Evolutionary conservation across 2,888 invertebrate species (phyloP).

Genomic region (Incurvaria masculella): DNA sequence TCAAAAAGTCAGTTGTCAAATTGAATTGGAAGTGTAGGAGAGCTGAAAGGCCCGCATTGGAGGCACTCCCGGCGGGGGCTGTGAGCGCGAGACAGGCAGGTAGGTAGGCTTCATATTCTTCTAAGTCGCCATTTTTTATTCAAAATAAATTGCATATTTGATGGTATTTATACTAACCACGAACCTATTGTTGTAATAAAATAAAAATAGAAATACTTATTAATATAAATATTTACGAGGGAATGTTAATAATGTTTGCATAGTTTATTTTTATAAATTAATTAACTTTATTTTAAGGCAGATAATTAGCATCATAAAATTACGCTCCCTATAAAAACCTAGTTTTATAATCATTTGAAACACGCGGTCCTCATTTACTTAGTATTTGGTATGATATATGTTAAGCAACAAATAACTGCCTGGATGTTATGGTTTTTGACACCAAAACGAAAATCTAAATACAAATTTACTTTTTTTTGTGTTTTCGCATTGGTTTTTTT

Average conservation of each 20-base stretch:
- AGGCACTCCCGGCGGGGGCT: background rate
- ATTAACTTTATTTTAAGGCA: background rate
- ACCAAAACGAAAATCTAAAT: background rate
- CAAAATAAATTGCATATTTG: slow-evolving; percentile 6
- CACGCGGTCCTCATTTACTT: background rate
- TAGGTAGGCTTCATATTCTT: too few species aligned
- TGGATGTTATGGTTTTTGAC: background rate
- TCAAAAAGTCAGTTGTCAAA: slow-evolving; percentile 22
- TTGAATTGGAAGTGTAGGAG: slow-evolving; percentile 20
- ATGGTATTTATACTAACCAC: slow-evolving; percentile 12
- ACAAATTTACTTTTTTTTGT: slow-evolving; percentile 8
- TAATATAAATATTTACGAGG: background rate
- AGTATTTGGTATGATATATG: background rate
- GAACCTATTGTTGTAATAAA: too few species aligned
- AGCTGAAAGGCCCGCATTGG: background rate
- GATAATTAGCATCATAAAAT: background rate
- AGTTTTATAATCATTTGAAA: slow-evolving; percentile 1
- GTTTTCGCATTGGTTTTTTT: background rate
- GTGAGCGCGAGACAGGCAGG: too few species aligned
- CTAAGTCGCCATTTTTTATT: too few species aligned
- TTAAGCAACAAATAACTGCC: background rate
- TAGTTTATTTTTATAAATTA: background rate
- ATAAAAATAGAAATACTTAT: background rate
- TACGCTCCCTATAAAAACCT: too few species aligned
- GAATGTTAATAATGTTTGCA: background rate